phyloP scores from a whole-genome alignment of 2,113 vertebrate genomes.

The Chaetops frenatus region DNA sequence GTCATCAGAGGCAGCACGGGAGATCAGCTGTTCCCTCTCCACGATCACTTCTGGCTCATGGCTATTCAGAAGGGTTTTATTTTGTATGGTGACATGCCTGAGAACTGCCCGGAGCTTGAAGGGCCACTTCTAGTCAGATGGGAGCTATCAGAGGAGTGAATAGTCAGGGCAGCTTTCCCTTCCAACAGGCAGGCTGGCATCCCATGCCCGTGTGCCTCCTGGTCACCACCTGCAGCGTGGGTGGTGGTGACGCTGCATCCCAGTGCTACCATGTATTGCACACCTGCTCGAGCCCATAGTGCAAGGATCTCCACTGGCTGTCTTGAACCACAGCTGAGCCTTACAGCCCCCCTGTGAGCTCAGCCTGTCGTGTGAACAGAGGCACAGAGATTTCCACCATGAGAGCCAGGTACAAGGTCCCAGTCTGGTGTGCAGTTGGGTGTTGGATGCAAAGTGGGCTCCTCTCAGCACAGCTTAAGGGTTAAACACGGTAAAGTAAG shows the following conservation, averaged over 20 bases:
- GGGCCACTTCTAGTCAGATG: neutral
- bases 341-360: neutral
- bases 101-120: neutral
- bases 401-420: neutral
- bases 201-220: accelerated
- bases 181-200: neutral
- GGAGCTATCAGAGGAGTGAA: neutral
- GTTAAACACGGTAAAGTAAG: neutral
- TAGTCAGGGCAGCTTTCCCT: neutral
- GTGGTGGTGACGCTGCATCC: neutral
- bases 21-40: neutral
- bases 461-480: neutral
- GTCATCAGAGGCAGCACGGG: neutral
- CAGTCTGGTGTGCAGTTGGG: neutral
- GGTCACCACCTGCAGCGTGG: neutral
- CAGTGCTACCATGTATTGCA: accelerated
- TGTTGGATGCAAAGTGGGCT: neutral
- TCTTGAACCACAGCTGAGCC: neutral
- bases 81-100: neutral
- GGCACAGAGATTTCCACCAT: accelerated
- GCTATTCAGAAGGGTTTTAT: neutral
- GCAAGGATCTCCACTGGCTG: neutral
- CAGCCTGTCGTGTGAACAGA: neutral
- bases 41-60: neutral
- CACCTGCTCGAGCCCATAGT: neutral